phyloP scores from a whole-genome alignment of 2,113 vertebrate species.

The Bungarus multicinctus region DNA sequence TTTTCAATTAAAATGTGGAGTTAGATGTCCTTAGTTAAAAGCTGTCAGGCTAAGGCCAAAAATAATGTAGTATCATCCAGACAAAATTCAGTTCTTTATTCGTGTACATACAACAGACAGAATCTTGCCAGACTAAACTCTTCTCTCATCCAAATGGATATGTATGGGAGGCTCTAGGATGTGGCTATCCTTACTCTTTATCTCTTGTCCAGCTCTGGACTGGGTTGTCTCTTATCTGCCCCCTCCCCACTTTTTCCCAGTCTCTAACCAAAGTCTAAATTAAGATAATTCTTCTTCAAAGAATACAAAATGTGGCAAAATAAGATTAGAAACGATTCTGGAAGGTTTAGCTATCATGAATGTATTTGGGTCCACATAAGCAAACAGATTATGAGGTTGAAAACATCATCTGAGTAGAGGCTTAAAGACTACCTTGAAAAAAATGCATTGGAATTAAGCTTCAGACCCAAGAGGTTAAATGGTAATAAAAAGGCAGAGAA shows the following conservation, averaged over 20 bases:
- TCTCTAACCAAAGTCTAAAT: neutral
- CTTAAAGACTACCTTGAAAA: neutral
- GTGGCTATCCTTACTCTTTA: neutral
- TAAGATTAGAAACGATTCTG: neutral
- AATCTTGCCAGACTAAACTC: neutral
- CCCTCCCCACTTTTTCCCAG: too few species aligned
- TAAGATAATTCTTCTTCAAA: neutral
- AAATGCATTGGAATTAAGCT: neutral
- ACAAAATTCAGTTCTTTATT: neutral
- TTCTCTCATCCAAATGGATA: neutral
- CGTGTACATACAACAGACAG: neutral
- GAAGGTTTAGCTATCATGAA: neutral
- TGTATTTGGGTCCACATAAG: neutral
- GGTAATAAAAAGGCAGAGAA: neutral
- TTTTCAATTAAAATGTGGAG: neutral
- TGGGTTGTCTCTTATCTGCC: neutral
- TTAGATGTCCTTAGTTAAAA: neutral
- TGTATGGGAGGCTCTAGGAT: neutral
- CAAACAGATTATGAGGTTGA: neutral
- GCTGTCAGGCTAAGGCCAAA: neutral
- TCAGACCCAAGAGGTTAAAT: neutral
- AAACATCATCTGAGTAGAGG: neutral
- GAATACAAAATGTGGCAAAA: neutral
- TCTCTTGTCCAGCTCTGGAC: neutral
- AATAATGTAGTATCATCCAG: neutral